phyloP scores from a whole-genome alignment of 2,797 vertebrate species.

The Myotis vivesi region DNA sequence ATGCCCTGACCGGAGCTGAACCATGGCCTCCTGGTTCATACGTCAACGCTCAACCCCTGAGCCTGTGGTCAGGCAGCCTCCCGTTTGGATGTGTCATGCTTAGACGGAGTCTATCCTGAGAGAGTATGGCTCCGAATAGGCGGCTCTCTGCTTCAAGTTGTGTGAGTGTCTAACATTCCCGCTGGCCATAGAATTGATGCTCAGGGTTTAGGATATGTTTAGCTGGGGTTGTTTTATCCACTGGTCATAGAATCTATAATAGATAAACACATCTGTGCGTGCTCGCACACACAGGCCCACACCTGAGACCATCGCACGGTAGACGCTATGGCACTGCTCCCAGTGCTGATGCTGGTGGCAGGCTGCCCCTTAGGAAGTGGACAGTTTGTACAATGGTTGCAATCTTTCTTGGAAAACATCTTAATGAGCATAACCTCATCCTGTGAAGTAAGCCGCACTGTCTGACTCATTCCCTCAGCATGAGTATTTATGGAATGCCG shows the following conservation, averaged over 20 bases:
- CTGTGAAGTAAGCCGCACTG: not conserved
- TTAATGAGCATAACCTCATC: not conserved
- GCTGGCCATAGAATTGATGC: no score
- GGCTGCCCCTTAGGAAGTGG: not conserved
- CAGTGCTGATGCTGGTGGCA: rapidly evolving
- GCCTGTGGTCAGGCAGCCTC: no score
- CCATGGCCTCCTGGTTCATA: no score
- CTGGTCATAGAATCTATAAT: no score
- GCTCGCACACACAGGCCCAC: no score
- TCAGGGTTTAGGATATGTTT: not conserved
- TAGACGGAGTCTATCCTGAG: not conserved
- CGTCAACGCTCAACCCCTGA: no score
- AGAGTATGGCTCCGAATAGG: not conserved
- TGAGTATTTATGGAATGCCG: not conserved
- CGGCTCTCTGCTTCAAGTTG: not conserved
- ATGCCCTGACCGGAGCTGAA: no score
- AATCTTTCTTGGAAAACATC: not conserved
- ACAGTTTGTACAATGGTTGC: rapidly evolving
- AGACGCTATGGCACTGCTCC: not conserved
- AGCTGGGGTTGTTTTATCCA: not conserved
- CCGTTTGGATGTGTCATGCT: no score
- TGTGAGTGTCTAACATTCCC: not conserved
- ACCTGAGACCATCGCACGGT: no score
- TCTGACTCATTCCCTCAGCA: not conserved
- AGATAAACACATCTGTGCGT: rapidly evolving